These are phyloP conservation scores for Pithys albifrons DNA, from an alignment of 2,113 vertebrate species.

Conservation along the genomic window DNA sequence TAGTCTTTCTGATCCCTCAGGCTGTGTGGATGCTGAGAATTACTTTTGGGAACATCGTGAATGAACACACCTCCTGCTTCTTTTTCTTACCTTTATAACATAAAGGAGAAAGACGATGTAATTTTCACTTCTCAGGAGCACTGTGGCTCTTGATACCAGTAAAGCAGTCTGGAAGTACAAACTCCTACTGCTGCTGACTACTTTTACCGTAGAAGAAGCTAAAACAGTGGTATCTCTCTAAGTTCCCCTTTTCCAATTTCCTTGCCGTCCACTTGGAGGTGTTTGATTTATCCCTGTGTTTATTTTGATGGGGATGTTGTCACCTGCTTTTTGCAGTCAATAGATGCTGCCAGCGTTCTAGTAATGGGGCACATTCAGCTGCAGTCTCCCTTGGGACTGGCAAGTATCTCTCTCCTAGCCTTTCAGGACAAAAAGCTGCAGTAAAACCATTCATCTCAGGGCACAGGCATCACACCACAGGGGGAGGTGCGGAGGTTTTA, in stretches of 20 bases:
- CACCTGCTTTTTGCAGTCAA: background rate
- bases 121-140: background rate
- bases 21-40: background rate
- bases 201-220: background rate
- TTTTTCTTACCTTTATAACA: background rate
- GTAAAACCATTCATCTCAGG: conserved; percentile 47
- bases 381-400: background rate
- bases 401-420: background rate
- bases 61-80: background rate
- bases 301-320: background rate
- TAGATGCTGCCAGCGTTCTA: background rate
- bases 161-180: background rate
- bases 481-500: conserved; percentile 53
- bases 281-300: background rate
- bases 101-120: background rate
- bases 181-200: background rate
- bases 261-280: background rate
- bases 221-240: background rate
- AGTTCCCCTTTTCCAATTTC: background rate
- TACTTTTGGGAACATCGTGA: background rate
- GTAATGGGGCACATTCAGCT: background rate
- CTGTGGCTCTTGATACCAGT: background rate
- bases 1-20: background rate
- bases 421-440: conserved; percentile 53
- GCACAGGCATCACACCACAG: conserved; percentile 33